phyloP scores from a whole-genome alignment of 2,888 invertebrate genomes.

The Phortica okadai region DNA sequence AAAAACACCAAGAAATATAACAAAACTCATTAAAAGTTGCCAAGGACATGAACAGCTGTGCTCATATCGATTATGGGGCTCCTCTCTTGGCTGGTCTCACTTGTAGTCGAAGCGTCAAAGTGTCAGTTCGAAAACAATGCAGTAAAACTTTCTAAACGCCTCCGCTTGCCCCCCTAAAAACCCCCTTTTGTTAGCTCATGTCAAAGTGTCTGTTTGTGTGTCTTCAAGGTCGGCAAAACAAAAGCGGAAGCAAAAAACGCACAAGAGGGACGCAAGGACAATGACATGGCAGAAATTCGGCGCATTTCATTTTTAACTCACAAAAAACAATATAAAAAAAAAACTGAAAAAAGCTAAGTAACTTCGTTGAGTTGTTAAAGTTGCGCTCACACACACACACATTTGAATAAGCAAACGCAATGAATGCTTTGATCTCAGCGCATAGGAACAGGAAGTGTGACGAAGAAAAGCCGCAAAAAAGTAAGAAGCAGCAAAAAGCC shows the following conservation, averaged over 20 bases:
- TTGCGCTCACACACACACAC: not conserved
- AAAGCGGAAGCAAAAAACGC: too few relatives aligned
- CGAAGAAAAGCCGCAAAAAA: slow-evolving; percentile 42
- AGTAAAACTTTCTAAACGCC: not conserved
- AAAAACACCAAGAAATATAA: not conserved
- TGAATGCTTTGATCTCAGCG: slow-evolving; percentile 32
- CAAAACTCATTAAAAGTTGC: slow-evolving; percentile 19
- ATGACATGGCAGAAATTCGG: too few relatives aligned
- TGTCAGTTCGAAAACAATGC: not conserved
- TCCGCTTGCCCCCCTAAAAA: not conserved
- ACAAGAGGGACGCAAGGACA: too few relatives aligned
- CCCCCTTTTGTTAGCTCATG: not conserved
- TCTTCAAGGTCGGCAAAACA: too few relatives aligned
- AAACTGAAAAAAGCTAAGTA: too few relatives aligned
- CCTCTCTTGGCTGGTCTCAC: not conserved
- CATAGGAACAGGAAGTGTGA: slow-evolving; percentile 52
- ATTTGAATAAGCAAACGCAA: not conserved
- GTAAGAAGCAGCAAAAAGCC: slow-evolving; percentile 23
- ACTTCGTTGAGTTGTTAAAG: not conserved
- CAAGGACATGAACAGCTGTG: not conserved
- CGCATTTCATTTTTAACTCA: too few relatives aligned
- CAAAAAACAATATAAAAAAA: too few relatives aligned
- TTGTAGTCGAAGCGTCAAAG: not conserved
- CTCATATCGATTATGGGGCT: not conserved
- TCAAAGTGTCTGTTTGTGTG: too few relatives aligned